phyloP scores from a whole-genome alignment of 2,888 invertebrate species.

The Falcaria lacertinaria region DNA sequence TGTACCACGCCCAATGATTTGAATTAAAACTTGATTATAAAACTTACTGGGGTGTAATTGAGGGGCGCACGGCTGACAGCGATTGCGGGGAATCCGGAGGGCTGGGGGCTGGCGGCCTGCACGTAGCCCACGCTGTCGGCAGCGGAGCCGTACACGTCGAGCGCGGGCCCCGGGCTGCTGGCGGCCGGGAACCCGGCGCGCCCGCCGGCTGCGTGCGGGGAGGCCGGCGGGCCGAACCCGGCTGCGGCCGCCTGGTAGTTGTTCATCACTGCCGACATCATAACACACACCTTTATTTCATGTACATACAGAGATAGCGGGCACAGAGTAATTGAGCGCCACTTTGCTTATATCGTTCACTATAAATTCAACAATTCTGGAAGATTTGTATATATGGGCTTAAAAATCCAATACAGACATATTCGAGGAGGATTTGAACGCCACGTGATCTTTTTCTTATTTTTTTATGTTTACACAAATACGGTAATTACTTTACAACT shows the following conservation, averaged over 20 bases:
- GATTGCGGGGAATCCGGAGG: slow-evolving; percentile 96
- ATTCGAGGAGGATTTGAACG: too few species aligned
- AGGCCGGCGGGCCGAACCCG: slow-evolving; percentile 90
- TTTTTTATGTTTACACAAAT: too few species aligned
- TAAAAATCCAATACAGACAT: too few species aligned
- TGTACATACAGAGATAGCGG: too few species aligned
- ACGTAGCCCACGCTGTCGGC: slow-evolving; percentile 95
- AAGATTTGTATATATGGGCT: too few species aligned
- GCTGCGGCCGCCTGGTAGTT: slow-evolving; percentile 94
- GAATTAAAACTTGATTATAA: too few species aligned
- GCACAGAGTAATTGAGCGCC: too few species aligned
- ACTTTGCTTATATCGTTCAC: too few species aligned
- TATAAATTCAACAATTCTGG: too few species aligned
- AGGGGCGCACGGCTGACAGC: slow-evolving; percentile 95
- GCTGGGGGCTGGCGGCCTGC: slow-evolving; percentile 98
- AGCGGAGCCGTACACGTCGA: slow-evolving; percentile 96
- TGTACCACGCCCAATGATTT: too few species aligned
- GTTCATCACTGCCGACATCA: slow-evolving; percentile 90
- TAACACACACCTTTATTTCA: neutral
- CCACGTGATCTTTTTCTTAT: too few species aligned
- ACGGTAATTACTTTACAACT: too few species aligned
- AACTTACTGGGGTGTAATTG: slow-evolving; percentile 94
- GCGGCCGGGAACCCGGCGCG: slow-evolving; percentile 93
- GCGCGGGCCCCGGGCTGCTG: slow-evolving; percentile 94
- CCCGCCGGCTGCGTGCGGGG: slow-evolving; percentile 87